These are phyloP conservation scores for Drosophila grimshawi DNA, from an alignment of 1,140 invertebrate genomes.

Conservation along the genomic window DNA sequence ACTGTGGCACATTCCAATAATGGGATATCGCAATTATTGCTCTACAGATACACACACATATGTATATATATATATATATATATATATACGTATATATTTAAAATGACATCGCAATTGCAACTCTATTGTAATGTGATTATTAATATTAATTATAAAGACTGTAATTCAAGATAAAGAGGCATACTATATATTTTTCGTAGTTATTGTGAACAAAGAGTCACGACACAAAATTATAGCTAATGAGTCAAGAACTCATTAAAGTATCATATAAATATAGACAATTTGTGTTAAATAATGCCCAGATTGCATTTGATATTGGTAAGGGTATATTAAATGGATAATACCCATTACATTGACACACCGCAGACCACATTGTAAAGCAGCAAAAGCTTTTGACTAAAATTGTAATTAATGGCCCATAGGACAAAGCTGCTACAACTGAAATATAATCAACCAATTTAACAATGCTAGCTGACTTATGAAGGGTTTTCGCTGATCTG, in stretches of 20 bases:
- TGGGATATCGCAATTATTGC: slow-evolving; percentile 65
- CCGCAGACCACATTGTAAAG: neutral
- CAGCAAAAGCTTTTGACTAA: slow-evolving; percentile 51
- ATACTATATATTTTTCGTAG: neutral
- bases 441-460: slow-evolving; percentile 60
- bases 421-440: slow-evolving; percentile 60
- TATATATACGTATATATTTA: slow-evolving; percentile 20
- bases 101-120: slow-evolving; percentile 52
- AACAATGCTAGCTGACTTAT: slow-evolving; percentile 9
- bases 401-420: slow-evolving; percentile 69
- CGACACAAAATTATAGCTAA: neutral
- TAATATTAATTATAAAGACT: slow-evolving; percentile 27
- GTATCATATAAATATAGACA: neutral
- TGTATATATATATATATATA: slow-evolving; percentile 14
- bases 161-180: neutral
- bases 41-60: slow-evolving; percentile 48
- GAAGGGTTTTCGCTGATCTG: neutral
- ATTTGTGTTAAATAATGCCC: neutral
- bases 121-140: slow-evolving; percentile 52
- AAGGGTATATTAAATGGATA: no score
- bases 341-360: no score
- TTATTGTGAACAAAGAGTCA: neutral
- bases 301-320: neutral
- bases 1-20: slow-evolving; percentile 66
- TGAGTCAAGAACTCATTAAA: neutral